Conservation (phyloP, 2,113 vertebrate genomes). For the Bostrychus sinensis region DNA sequence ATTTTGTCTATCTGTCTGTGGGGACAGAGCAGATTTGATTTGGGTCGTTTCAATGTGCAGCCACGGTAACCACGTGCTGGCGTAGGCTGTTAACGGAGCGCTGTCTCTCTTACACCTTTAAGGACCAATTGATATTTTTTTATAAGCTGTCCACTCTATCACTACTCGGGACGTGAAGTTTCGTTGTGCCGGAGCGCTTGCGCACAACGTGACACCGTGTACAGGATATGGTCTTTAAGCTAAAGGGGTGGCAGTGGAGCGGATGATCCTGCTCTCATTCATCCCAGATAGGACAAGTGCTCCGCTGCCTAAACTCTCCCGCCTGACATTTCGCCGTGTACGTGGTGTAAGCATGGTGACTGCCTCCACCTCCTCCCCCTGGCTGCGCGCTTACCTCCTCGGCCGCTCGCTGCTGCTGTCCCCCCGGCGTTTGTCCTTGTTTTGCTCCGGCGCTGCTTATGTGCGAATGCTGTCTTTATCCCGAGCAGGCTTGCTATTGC, state of each 20-base stretch:
- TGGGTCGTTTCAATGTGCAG: neutral
- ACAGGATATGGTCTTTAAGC: conserved; percentile 52
- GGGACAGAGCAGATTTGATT: neutral
- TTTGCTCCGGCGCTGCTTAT: conserved; percentile 62
- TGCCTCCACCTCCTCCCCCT: conserved; percentile 9
- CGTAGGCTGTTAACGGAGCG: neutral
- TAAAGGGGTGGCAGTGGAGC: conserved; percentile 42
- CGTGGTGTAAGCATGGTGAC: conserved; percentile 11
- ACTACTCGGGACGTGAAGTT: conserved; percentile 45
- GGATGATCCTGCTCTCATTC: conserved; percentile 47
- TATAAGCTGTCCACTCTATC: neutral
- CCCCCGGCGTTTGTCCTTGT: conserved; percentile 70
- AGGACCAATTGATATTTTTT: conserved; percentile 7
- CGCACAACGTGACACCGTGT: conserved; percentile 58
- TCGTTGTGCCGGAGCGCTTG: conserved; percentile 67
- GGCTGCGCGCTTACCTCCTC: conserved; percentile 72
- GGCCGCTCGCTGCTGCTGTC: conserved; percentile 61
- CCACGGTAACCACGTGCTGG: neutral
- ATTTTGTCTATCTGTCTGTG: neutral
- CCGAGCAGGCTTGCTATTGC: conserved; percentile 59
- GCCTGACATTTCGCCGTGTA: conserved; percentile 23
- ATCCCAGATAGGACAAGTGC: conserved; percentile 50
- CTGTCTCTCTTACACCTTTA: neutral
- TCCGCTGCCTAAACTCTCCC: conserved; percentile 38
- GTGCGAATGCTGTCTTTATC: conserved; percentile 66